These are phyloP conservation scores for Brachirus orientalis DNA, from an alignment of 2,113 vertebrate species.

Conservation along the genomic window DNA sequence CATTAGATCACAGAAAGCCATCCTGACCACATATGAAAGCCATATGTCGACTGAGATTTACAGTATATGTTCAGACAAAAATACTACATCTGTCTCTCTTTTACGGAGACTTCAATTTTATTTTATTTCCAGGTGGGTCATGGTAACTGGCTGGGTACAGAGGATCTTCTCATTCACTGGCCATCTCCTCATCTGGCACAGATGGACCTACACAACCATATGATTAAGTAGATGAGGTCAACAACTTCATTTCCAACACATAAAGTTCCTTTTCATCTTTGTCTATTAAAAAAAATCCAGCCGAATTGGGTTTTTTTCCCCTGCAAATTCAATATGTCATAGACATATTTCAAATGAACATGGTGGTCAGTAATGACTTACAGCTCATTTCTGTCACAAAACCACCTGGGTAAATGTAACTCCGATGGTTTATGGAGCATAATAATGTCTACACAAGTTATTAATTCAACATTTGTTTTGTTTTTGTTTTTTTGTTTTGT, in stretches of 20 bases:
- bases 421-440: no score
- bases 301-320: no score
- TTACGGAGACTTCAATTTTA: neutral
- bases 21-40: conserved; percentile 37
- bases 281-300: no score
- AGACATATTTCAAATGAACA: no score
- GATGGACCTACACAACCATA: neutral
- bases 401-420: neutral
- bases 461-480: no score
- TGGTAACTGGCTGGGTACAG: conserved; percentile 1
- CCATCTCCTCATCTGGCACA: neutral
- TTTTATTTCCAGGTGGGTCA: conserved; percentile 20
- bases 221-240: neutral
- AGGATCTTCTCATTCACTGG: conserved; percentile 1
- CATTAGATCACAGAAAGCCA: conserved; percentile 21
- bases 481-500: no score
- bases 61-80: conserved; percentile 9
- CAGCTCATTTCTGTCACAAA: no score
- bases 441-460: no score
- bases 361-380: no score
- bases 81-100: conserved; percentile 5
- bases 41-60: conserved; percentile 54
- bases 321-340: no score
- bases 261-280: neutral
- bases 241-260: neutral